A percentile compares a stretch with the other conserved stretches of the same genome.
These are phyloP conservation scores for Scomber japonicus DNA, from an alignment of 2,113 vertebrate species.

Conservation along the genomic window DNA sequence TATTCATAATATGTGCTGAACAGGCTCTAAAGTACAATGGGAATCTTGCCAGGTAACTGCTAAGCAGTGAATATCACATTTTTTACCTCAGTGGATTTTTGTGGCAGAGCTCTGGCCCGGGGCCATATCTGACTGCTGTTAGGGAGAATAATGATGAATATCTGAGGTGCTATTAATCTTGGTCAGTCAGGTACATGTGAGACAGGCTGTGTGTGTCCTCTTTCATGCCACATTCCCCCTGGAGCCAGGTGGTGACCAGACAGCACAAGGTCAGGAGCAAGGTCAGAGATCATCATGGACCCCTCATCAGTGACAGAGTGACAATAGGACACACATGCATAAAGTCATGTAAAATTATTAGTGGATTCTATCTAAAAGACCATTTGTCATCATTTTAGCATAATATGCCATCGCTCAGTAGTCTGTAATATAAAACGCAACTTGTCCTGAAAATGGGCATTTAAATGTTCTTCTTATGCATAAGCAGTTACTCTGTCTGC, in stretches of 20 bases:
- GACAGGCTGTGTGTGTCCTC: conserved; percentile 52
- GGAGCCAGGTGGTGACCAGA: conserved; percentile 81
- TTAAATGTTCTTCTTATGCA: neutral
- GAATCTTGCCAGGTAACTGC: conserved; percentile 45
- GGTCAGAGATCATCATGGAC: conserved; percentile 64
- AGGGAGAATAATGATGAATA: conserved; percentile 74
- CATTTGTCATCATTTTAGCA: neutral
- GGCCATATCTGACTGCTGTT: conserved; percentile 74
- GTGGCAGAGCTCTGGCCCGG: conserved; percentile 53
- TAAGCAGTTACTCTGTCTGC: neutral
- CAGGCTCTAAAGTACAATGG: conserved; percentile 21
- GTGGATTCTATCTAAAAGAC: conserved; percentile 31
- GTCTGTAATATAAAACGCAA: no score
- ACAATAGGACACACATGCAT: conserved; percentile 42
- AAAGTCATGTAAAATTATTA: conserved; percentile 46
- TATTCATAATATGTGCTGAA: conserved; percentile 37
- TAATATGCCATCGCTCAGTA: neutral
- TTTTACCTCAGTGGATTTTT: conserved; percentile 51
- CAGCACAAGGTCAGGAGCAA: conserved; percentile 75
- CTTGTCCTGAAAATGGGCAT: neutral
- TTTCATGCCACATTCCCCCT: conserved; percentile 59
- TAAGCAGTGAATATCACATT: conserved; percentile 41
- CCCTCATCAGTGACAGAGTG: conserved; percentile 38
- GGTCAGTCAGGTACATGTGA: conserved; percentile 75
- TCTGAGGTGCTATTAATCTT: conserved; percentile 75